Conservation (phyloP, 2,113 vertebrate genomes). For the Furnarius figulus region DNA sequence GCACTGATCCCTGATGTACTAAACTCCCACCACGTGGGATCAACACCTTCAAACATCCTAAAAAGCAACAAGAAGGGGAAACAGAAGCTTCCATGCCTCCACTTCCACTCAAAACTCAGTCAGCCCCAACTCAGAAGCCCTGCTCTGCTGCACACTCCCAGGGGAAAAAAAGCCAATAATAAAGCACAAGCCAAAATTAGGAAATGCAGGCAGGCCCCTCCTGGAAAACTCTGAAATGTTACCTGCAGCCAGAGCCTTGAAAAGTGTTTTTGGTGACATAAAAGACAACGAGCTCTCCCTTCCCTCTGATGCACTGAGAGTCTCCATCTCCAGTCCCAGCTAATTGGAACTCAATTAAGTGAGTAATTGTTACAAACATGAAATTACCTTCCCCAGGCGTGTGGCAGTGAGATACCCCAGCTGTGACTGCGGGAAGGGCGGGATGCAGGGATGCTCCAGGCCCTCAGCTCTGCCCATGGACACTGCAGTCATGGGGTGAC, state of each 20-base stretch:
- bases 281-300: slow-evolving; percentile 7
- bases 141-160: rapidly evolving
- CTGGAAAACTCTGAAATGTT: not conserved
- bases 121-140: rapidly evolving
- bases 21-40: not conserved
- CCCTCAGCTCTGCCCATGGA: not conserved
- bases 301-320: not conserved
- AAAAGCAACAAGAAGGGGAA: not conserved
- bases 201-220: not conserved
- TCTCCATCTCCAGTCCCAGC: slow-evolving; percentile 45
- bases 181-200: not conserved
- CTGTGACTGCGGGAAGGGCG: not conserved
- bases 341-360: slow-evolving; percentile 80
- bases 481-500: rapidly evolving
- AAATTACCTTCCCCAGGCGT: slow-evolving; percentile 48
- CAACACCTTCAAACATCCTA: not conserved
- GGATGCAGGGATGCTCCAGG: not conserved
- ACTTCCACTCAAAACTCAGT: not conserved
- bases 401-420: not conserved
- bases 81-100: not conserved
- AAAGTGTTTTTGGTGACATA: not conserved
- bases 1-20: rapidly evolving
- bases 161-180: not conserved
- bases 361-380: slow-evolving; percentile 79
- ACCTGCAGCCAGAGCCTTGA: not conserved